Evolutionary conservation across 2,113 vertebrate species (phyloP).

Genomic region (Turnix velox): DNA sequence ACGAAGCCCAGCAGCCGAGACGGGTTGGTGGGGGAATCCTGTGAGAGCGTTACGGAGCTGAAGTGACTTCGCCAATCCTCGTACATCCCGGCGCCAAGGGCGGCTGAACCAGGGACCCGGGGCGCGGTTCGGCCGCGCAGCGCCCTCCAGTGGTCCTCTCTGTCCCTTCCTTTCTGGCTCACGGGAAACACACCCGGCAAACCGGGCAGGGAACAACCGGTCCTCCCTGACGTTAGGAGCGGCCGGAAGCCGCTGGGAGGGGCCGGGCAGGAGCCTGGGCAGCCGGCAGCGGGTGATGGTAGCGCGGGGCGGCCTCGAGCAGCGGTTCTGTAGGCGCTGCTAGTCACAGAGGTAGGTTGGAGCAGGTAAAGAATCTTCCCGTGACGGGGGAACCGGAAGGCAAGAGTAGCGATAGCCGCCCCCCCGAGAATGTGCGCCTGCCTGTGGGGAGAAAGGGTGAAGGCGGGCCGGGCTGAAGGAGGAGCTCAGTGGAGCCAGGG

Average conservation of each 20-base stretch:
- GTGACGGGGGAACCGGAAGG: not conserved
- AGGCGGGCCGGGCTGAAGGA: not conserved
- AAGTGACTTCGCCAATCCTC: accelerated
- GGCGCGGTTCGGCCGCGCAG: not conserved
- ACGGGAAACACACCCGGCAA: not conserved
- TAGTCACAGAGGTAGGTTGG: not conserved
- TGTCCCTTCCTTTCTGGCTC: not conserved
- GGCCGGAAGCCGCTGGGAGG: not conserved
- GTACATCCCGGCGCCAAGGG: accelerated
- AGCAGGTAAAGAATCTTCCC: too few relatives aligned
- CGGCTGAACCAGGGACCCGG: accelerated
- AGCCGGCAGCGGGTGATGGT: not conserved
- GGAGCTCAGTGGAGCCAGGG: not conserved
- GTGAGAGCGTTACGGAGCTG: accelerated
- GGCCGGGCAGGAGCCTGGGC: not conserved
- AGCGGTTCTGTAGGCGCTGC: not conserved
- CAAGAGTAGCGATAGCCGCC: accelerated
- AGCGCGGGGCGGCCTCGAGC: accelerated
- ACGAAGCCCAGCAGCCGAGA: accelerated
- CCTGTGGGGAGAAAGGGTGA: not conserved
- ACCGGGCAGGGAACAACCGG: not conserved
- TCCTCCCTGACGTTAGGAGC: not conserved
- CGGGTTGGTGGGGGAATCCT: accelerated
- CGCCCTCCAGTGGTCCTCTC: not conserved
- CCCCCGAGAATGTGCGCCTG: not conserved